phyloP scores from a whole-genome alignment of 2,113 vertebrate genomes.

The Tragelaphus strepsiceros region DNA sequence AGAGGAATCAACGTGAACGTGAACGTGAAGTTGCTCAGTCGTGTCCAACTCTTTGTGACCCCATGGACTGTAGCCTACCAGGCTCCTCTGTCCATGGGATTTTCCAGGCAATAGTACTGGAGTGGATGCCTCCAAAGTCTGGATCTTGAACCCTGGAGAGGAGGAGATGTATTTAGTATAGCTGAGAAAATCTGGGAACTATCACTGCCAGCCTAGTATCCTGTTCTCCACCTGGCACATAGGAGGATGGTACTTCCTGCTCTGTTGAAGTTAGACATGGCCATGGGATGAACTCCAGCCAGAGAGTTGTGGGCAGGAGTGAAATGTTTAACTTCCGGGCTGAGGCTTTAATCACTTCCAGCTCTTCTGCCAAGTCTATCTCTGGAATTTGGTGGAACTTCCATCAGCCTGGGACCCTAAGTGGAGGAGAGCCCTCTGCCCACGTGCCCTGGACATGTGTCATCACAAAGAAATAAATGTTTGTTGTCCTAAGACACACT shows the following conservation, averaged over 20 bases:
- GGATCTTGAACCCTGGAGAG: background rate
- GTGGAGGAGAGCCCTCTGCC: background rate
- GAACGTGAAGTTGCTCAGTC: no score
- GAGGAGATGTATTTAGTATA: background rate
- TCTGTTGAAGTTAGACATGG: background rate
- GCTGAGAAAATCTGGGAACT: background rate
- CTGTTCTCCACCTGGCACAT: background rate
- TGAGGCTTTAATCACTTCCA: background rate
- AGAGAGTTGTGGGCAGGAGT: background rate
- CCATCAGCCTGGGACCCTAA: background rate
- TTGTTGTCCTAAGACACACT: background rate
- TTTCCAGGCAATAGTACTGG: no score
- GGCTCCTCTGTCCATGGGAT: no score
- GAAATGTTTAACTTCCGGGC: background rate
- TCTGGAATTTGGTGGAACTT: background rate
- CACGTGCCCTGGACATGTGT: background rate
- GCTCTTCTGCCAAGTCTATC: background rate
- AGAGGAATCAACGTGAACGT: background rate
- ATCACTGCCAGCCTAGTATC: background rate
- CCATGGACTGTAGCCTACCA: no score
- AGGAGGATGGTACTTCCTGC: fast-evolving
- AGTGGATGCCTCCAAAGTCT: background rate
- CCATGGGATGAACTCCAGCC: background rate
- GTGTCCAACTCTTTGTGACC: no score
- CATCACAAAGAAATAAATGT: background rate